Evolutionary conservation across 2,888 invertebrate genomes (phyloP).

Genomic region (Eupithecia exiguata): DNA sequence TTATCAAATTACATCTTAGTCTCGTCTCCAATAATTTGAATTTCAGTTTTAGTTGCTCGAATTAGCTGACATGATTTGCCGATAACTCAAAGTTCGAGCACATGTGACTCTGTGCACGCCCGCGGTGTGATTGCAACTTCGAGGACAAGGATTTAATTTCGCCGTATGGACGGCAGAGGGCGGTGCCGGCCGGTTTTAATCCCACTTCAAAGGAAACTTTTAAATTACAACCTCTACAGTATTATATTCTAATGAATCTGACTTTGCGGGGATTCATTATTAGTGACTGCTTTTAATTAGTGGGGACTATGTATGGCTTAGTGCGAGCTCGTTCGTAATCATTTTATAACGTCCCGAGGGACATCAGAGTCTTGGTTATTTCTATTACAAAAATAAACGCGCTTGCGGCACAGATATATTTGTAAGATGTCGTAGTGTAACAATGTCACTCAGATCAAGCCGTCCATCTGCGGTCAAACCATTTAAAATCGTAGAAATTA

Average conservation of each 20-base stretch:
- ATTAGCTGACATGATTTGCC: neutral
- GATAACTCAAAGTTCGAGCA: neutral
- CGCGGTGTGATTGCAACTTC: slow-evolving; percentile 19
- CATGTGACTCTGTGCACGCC: neutral
- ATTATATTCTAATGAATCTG: slow-evolving; percentile 61
- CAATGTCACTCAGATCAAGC: no score
- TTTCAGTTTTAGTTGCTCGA: no score
- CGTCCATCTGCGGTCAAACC: no score
- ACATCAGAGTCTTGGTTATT: neutral
- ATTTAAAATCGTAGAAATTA: no score
- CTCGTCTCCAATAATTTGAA: no score
- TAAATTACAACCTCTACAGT: slow-evolving; percentile 65
- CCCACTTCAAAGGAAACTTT: slow-evolving; percentile 78
- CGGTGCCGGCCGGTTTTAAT: slow-evolving; percentile 65
- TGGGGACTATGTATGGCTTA: slow-evolving; percentile 27
- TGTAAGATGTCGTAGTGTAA: no score
- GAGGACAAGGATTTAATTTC: slow-evolving; percentile 76
- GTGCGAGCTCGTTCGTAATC: neutral
- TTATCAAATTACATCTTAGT: no score
- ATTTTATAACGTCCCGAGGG: neutral
- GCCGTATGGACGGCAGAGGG: slow-evolving; percentile 57
- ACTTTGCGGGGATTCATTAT: slow-evolving; percentile 58
- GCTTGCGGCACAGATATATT: no score
- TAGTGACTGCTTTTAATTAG: slow-evolving; percentile 49
- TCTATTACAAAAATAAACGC: no score